A percentile compares a stretch with the other conserved stretches of the same genome.
phyloP scores from a whole-genome alignment of 2,797 vertebrate species.

The Eulemur rubriventer region DNA sequence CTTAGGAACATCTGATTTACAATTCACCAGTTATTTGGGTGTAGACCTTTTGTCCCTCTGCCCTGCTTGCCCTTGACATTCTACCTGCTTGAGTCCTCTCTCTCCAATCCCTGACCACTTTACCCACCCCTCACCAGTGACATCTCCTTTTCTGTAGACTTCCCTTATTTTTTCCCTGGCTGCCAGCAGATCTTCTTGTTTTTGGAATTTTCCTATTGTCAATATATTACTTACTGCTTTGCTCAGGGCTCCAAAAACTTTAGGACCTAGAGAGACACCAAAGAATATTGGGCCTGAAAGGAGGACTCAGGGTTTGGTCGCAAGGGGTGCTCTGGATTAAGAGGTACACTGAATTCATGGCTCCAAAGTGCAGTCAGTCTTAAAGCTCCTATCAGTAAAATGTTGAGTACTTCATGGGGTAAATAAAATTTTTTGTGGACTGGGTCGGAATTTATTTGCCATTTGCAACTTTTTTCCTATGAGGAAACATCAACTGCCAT shows the following conservation, averaged over 20 bases:
- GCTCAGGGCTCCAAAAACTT: background rate
- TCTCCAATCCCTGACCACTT: background rate
- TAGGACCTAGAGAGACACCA: background rate
- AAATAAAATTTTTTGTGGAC: background rate
- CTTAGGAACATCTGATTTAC: background rate
- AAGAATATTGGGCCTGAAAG: background rate
- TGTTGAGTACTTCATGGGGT: background rate
- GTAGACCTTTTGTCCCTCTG: fast-evolving
- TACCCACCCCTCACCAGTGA: background rate
- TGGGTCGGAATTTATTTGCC: background rate
- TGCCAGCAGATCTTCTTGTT: background rate
- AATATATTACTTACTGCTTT: background rate
- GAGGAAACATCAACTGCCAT: background rate
- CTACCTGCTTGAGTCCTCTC: background rate
- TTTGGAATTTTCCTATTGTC: background rate
- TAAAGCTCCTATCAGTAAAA: background rate
- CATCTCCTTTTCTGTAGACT: background rate
- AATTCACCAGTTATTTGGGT: background rate
- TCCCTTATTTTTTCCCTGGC: background rate
- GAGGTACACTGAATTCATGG: background rate
- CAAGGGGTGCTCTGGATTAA: background rate
- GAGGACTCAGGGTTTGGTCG: background rate
- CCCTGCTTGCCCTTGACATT: background rate
- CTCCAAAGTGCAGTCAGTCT: background rate
- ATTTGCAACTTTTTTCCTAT: background rate